These are phyloP conservation scores for Steromphala cineraria DNA, from an alignment of 2,888 invertebrate species.

Conservation along the genomic window DNA sequence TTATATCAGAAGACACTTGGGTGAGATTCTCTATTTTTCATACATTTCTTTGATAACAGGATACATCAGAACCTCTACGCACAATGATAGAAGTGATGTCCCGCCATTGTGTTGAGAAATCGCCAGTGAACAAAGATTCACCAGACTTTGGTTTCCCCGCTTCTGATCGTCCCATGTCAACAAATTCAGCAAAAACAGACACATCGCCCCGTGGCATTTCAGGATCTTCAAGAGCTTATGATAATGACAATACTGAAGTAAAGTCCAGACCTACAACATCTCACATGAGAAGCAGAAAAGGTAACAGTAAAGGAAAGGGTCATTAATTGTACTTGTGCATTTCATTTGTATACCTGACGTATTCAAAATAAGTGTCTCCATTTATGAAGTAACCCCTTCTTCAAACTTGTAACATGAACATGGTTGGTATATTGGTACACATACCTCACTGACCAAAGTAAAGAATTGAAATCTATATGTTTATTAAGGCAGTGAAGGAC, in stretches of 20 bases:
- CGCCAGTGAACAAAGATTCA: not conserved
- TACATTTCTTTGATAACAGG: conserved; percentile 41
- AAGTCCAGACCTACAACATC: conserved; percentile 28
- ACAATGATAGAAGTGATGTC: conserved; percentile 72
- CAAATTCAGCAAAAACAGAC: not conserved
- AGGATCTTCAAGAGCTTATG: not conserved
- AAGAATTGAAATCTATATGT: too few species aligned
- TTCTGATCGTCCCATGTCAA: not conserved
- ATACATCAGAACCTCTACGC: conserved; percentile 60
- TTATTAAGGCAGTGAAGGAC: too few species aligned
- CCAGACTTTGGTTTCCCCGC: not conserved
- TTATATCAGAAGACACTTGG: too few species aligned
- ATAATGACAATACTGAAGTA: conserved; percentile 9
- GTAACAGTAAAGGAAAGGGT: not conserved
- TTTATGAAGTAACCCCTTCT: too few species aligned
- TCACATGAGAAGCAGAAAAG: conserved; percentile 22
- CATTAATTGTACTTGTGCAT: too few species aligned
- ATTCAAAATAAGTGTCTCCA: too few species aligned
- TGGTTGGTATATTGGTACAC: too few species aligned
- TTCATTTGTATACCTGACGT: too few species aligned
- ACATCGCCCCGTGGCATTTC: not conserved
- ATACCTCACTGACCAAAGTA: too few species aligned
- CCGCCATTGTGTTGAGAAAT: conserved; percentile 51
- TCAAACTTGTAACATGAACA: too few species aligned
- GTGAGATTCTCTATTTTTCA: too few species aligned